Evolutionary conservation across 2,888 invertebrate species (phyloP), one percentile per base, ranked within the genome.

Genomic region (Acrobeloides nanus): DNA sequence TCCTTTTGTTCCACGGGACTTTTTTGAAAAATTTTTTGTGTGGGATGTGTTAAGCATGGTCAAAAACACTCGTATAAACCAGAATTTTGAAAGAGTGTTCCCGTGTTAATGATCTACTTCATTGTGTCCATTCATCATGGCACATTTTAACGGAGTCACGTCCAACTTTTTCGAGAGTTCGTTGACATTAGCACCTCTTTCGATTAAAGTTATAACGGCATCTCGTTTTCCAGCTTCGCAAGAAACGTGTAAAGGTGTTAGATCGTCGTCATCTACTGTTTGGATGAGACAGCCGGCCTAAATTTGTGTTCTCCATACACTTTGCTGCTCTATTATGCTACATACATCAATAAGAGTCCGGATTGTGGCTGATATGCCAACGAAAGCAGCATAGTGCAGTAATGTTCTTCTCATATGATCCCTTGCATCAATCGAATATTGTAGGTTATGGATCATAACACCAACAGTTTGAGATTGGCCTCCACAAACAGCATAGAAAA

Each of bases 401-500:
- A n/a, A n/a, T n/a, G n/a, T n/a, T n/a, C n/a, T n/a, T n/a, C n/a
- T n/a, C n/a, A n/a, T n/a, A n/a, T n/a, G n/a, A n/a, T 53, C 21
- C 20, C n/a, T 4, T 17, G 31, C 33, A 21, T 24, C 24, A 17
- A 37, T 48, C 18, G 29, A 10, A 48, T 24, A 23, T 52, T 25
- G 27, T 54, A 56, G n/a, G n/a, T n/a, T n/a, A n/a, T n/a, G n/a
- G 26, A 68, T 62, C 68, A 70, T 63, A 15, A 60, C 59, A 31
- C 62, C 51, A 12, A 68, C 53, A 1, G 68, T 67, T 35, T 63
- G 62, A 2, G 64, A 53, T 43, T 71, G 62, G 1, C 71, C 70
- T 1, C 68, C 68, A 29, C 68, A 51, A 44, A 67, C 68, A 1
- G 70, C 66, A 58, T 66, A 66, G 41, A 67, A 69, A 4, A 72